A percentile compares a stretch with the other conserved stretches of the same genome.
These are phyloP conservation scores for Neopipo cinnamomea DNA, from an alignment of 2,113 vertebrate species.

Conservation along the genomic window DNA sequence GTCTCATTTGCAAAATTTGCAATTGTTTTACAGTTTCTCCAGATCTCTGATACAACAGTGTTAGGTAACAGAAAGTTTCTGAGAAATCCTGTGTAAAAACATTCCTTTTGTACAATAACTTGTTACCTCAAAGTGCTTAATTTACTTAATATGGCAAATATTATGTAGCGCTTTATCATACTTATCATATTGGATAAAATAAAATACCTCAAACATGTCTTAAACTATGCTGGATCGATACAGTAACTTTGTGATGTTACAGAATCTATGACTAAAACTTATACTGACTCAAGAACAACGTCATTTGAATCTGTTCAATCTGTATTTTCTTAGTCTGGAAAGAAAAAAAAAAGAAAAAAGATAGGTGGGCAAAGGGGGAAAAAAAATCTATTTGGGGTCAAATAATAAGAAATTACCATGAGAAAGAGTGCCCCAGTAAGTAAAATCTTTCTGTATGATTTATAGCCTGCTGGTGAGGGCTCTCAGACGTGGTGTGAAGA, in stretches of 20 bases:
- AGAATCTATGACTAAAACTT: neutral
- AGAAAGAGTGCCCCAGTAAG: neutral
- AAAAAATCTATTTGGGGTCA: neutral
- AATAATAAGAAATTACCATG: neutral
- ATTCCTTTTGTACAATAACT: neutral
- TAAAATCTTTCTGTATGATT: neutral
- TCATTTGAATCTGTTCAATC: neutral
- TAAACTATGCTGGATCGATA: neutral
- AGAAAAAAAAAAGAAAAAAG: neutral
- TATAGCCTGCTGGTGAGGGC: neutral
- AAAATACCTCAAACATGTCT: neutral
- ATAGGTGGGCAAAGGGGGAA: neutral
- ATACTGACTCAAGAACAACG: neutral
- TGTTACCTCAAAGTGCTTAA: neutral
- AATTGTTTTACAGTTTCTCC: neutral
- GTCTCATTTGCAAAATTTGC: neutral
- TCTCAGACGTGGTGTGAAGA: neutral
- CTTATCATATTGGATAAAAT: neutral
- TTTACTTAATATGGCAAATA: neutral
- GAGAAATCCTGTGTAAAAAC: neutral
- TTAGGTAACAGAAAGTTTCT: neutral
- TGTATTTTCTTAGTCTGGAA: neutral
- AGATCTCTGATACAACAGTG: rapidly evolving
- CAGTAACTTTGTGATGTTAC: neutral
- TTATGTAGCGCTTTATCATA: neutral